Base-by-base conservation (phyloP, 2,113 vertebrate genomes). In the Rhynchomys soricoides region DNA sequence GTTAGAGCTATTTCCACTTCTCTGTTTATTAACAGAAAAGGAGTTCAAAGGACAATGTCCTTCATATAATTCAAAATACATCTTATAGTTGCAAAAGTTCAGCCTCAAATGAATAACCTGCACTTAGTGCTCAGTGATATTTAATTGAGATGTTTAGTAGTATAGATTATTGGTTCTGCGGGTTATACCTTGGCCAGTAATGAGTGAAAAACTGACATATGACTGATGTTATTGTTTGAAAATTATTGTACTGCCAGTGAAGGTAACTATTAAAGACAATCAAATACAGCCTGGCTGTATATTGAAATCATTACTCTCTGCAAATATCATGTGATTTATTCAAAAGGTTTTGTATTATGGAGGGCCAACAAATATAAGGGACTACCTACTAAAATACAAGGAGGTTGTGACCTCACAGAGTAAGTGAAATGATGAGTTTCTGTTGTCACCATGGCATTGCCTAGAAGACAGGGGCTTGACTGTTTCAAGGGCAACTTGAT, bases 241-340 rank as follows among this genome's bases (percentile, higher is more conserved):
- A 96, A 96, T 98, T 97, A 96, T 98, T 52, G 93, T 96, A 75
- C 70, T 98, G 97, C 86, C 73, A 95, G 74, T 70, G 95, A 97
- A 97, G 94, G 94, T 97, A 98, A 97, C 96, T 97, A 95, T 96
- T 86, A 96, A 95, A 98, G 98, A 96, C 75, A 96, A 97, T 97
- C 95, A 98, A 98, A 97, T 86, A 62, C 31, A 90, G 64, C 89
- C 82, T 66, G 59, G 95, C 94, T 96, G 50, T 96, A 95, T 89
- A 94, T 95, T 3, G 1, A 97, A 97, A 89, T 96, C 86, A 68
- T 95, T 74, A 4, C 0, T 97, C 97, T 93, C 93, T 48, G 62
- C 97, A 96, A 97, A 94, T 92, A 97, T 97, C 82, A 92, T 96
- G 97, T 97, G 97, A 97, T 98, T 98, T 98, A 97, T 98, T 98